Conservation (phyloP, 2,113 vertebrate genomes). For the Anhinga anhinga region DNA sequence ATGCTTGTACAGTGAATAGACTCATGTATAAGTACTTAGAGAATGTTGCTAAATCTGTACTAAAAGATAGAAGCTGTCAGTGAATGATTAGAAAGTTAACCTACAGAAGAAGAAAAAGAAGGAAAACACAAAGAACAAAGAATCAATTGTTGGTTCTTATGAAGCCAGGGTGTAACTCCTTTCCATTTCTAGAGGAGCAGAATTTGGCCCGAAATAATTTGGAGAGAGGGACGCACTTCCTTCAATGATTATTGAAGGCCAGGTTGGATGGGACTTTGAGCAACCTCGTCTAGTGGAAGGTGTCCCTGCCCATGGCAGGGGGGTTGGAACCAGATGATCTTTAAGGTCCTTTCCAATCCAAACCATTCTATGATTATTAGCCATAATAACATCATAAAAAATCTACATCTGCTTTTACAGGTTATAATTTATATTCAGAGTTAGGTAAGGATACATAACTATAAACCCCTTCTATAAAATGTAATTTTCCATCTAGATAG, state of each 20-base stretch:
- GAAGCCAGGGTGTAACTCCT: background rate
- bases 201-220: slow-evolving; percentile 11
- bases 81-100: slow-evolving; percentile 60
- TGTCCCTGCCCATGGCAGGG: background rate
- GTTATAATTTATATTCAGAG: slow-evolving; percentile 66
- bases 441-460: slow-evolving; percentile 65
- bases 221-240: background rate
- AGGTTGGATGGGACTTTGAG: background rate
- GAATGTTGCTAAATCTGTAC: background rate
- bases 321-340: background rate
- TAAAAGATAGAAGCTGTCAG: background rate
- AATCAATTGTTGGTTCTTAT: background rate
- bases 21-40: background rate
- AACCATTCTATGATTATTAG: slow-evolving; percentile 41
- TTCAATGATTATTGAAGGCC: background rate
- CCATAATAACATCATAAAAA: slow-evolving; percentile 60
- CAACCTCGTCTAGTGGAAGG: background rate
- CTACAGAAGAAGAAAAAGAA: background rate
- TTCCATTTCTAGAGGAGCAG: background rate
- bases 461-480: slow-evolving; percentile 72
- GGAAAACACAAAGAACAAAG: slow-evolving; percentile 18
- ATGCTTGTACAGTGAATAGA: slow-evolving; percentile 20
- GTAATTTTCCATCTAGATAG: slow-evolving; percentile 72
- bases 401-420: slow-evolving; percentile 48
- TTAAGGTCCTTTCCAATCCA: background rate